Percentiles rank a stretch among this genome's conserved stretches.
These are phyloP conservation scores for Trachymyrmex cornetzi DNA, from an alignment of 1,140 invertebrate species.

Conservation along the genomic window DNA sequence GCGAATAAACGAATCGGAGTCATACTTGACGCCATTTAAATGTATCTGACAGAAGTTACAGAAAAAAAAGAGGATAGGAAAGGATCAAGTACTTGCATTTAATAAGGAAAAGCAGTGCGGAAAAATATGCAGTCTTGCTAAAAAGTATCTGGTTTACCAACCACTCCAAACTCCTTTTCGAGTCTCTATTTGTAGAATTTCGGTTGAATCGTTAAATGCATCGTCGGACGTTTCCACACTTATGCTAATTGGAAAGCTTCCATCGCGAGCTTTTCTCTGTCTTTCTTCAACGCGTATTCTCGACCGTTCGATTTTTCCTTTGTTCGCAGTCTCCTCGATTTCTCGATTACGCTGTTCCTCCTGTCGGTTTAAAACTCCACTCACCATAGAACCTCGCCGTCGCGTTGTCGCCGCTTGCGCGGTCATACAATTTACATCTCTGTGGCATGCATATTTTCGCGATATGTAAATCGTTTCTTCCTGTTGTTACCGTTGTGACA, in stretches of 20 bases:
- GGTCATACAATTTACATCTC: slow-evolving; percentile 52
- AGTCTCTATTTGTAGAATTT: slow-evolving; percentile 10
- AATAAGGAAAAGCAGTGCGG: neutral
- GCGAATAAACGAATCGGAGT: too few species aligned
- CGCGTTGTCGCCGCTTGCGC: neutral
- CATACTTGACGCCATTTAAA: neutral
- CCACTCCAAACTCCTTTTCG: neutral
- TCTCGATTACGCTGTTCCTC: neutral
- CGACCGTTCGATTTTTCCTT: slow-evolving; percentile 3
- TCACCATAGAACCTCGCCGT: neutral
- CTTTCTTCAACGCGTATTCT: neutral
- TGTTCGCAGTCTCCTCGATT: slow-evolving; percentile 20
- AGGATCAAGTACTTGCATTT: neutral
- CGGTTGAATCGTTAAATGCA: slow-evolving; percentile 17
- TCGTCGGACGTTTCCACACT: neutral
- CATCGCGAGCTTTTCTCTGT: neutral
- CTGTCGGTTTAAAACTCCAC: neutral
- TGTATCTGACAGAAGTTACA: neutral
- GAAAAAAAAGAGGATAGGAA: neutral
- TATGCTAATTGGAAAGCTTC: slow-evolving; percentile 53
- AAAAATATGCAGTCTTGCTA: neutral
- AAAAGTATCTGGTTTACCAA: neutral
- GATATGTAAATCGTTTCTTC: slow-evolving; percentile 63
- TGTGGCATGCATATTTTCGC: slow-evolving; percentile 59
- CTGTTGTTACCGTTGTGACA: slow-evolving; percentile 21